Percentiles rank a stretch among this genome's conserved stretches.
Evolutionary conservation across 2,113 vertebrate species (phyloP).

Genomic region (Cygnus buccinator): DNA sequence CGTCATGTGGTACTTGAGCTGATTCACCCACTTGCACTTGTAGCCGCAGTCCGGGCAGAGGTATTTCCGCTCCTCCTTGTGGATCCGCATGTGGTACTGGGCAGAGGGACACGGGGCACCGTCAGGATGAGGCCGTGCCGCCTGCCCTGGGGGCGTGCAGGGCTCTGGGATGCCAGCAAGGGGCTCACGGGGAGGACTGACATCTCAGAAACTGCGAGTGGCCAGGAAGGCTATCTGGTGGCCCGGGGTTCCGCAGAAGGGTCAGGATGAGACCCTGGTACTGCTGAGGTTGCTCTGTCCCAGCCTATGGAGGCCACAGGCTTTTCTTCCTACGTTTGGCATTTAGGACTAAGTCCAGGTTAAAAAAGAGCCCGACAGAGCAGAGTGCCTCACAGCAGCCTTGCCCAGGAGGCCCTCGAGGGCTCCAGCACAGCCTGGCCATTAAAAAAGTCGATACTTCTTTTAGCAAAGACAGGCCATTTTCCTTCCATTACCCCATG

Average conservation of each 20-base stretch:
- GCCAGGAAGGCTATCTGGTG: neutral
- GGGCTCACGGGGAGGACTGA: neutral
- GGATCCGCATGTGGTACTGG: slow-evolving; percentile 97
- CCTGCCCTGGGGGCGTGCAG: neutral
- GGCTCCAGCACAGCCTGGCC: neutral
- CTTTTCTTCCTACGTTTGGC: neutral
- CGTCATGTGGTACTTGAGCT: slow-evolving; percentile 98
- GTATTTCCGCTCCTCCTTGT: slow-evolving; percentile 94
- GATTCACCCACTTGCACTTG: slow-evolving; percentile 99
- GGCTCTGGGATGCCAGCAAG: neutral
- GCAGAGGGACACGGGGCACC: neutral
- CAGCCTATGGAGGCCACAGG: neutral
- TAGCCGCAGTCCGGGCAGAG: slow-evolving; percentile 96
- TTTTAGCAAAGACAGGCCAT: slow-evolving; percentile 8
- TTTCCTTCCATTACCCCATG: neutral
- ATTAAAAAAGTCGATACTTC: slow-evolving; percentile 51
- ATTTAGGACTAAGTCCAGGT: neutral
- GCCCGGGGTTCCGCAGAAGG: neutral
- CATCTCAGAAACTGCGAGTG: neutral
- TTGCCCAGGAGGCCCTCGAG: neutral
- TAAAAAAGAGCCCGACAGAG: neutral
- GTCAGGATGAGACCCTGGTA: neutral
- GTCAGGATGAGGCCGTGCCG: neutral
- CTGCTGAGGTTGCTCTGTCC: neutral
- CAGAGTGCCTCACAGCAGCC: neutral